Conservation (phyloP, 2,888 invertebrate genomes). For the Plagodis dolabraria region DNA sequence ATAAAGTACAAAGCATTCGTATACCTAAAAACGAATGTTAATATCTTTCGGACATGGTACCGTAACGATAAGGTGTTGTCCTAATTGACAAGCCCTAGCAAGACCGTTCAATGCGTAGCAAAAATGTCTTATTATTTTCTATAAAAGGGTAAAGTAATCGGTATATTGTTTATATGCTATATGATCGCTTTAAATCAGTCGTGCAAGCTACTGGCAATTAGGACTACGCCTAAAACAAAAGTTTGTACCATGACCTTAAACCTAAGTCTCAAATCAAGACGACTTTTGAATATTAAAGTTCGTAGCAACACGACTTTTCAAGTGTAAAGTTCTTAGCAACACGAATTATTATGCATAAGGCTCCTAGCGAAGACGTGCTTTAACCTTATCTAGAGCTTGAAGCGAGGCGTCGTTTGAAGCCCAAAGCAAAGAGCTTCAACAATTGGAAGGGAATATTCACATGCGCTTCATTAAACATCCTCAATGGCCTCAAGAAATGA, state of each 20-base stretch:
- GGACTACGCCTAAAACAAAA: neutral
- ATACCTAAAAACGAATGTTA: no score
- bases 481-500: constrained; percentile 37
- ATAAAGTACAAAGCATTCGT: neutral
- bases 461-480: constrained; percentile 16
- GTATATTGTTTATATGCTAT: no score
- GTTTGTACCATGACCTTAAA: neutral
- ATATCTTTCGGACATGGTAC: no score
- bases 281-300: neutral
- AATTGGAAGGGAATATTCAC: neutral
- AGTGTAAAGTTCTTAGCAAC: neutral
- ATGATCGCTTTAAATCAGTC: no score
- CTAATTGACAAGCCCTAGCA: no score
- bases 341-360: neutral
- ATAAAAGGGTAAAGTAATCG: no score
- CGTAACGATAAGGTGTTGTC: no score
- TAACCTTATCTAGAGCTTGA: neutral
- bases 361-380: neutral
- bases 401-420: neutral
- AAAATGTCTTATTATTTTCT: no score
- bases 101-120: no score
- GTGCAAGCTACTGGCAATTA: no score
- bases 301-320: neutral
- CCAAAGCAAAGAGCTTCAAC: neutral
- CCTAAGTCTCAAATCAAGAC: neutral